phyloP scores from a whole-genome alignment of 2,888 invertebrate species.

The Synanthedon vespiformis region DNA sequence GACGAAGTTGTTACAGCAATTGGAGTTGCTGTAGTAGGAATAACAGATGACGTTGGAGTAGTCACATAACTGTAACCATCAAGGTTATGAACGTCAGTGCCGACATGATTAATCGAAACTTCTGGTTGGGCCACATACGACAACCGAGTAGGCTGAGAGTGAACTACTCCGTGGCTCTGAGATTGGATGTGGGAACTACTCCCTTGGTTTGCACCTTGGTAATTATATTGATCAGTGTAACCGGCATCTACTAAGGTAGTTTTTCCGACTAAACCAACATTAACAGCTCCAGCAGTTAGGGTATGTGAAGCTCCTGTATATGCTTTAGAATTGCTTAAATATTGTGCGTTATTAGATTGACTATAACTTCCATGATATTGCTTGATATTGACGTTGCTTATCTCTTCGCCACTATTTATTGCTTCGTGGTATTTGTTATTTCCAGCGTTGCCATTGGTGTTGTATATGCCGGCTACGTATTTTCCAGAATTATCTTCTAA shows the following conservation, averaged over 20 bases:
- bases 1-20: conserved; percentile 46
- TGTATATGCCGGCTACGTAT: conserved; percentile 36
- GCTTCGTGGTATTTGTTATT: conserved; percentile 14
- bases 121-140: conserved; percentile 40
- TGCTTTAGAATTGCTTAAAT: conserved; percentile 37
- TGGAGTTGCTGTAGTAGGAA: conserved; percentile 55
- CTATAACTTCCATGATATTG: conserved; percentile 31
- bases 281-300: conserved; percentile 57
- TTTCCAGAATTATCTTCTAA: conserved; percentile 35
- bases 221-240: conserved; percentile 33
- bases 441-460: conserved; percentile 37
- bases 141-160: conserved; percentile 33
- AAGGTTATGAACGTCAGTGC: conserved; percentile 41
- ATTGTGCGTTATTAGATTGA: conserved; percentile 36
- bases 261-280: conserved; percentile 61
- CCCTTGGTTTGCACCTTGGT: conserved; percentile 17
- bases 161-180: conserved; percentile 6
- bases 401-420: conserved; percentile 4
- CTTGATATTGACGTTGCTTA: conserved; percentile 12
- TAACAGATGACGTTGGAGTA: conserved; percentile 52
- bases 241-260: conserved; percentile 51
- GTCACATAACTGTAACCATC: conserved; percentile 48
- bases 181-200: conserved; percentile 13
- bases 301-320: conserved; percentile 49
- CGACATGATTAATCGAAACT: conserved; percentile 49